Percentiles rank a stretch among this genome's conserved stretches.
These are phyloP conservation scores for Diphyllodes magnificus DNA, from an alignment of 2,113 vertebrate genomes.

Conservation along the genomic window DNA sequence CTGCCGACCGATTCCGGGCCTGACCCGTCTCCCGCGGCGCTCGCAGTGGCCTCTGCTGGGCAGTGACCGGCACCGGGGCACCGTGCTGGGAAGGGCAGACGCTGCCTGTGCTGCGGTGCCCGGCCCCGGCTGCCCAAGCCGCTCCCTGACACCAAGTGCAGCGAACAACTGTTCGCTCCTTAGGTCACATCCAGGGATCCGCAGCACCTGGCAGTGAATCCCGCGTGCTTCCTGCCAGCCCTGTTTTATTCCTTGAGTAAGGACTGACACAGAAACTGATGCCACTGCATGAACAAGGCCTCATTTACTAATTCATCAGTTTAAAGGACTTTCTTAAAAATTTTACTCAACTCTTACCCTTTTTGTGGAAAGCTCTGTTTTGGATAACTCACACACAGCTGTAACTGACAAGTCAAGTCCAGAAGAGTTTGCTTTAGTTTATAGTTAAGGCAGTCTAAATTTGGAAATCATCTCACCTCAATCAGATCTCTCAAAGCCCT, in stretches of 20 bases:
- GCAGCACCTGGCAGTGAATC: not conserved
- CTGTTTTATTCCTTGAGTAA: not conserved
- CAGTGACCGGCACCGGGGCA: not conserved
- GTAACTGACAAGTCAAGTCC: not conserved
- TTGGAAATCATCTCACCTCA: not conserved
- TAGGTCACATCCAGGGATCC: not conserved
- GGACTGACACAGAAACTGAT: not conserved
- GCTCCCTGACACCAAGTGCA: not conserved
- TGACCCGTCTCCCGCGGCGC: not conserved
- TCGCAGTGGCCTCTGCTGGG: not conserved
- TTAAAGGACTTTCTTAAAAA: not conserved
- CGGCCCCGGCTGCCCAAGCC: fast-evolving
- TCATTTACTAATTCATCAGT: not conserved
- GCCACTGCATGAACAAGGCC: not conserved
- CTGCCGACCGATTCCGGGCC: fast-evolving
- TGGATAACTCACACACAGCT: not conserved
- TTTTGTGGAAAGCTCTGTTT: not conserved
- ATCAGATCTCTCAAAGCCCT: not conserved
- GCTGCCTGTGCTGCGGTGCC: fast-evolving
- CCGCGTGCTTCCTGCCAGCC: not conserved
- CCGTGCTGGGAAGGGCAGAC: not conserved
- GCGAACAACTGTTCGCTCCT: not conserved
- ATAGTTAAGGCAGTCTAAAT: not conserved
- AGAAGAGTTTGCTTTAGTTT: not conserved
- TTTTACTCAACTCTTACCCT: not conserved